Evolutionary conservation across 2,888 invertebrate genomes (phyloP).

Genomic region (Mythimna ferrago): DNA sequence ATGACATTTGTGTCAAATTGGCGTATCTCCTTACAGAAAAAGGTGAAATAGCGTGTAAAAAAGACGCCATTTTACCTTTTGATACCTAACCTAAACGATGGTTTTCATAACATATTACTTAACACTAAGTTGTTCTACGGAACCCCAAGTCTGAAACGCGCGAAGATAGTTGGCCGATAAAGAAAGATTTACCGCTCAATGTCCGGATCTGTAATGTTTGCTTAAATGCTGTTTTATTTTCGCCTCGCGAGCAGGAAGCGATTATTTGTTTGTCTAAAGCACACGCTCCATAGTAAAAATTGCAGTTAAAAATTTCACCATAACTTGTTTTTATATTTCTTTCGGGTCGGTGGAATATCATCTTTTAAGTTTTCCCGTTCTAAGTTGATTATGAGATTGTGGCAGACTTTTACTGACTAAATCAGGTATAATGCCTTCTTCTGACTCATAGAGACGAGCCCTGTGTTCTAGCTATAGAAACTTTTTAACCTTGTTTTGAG

Average conservation of each 20-base stretch:
- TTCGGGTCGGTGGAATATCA: conserved; percentile 1
- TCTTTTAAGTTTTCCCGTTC: no score
- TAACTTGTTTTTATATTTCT: conserved; percentile 40
- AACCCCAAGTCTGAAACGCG: conserved; percentile 52
- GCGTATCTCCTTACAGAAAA: background rate
- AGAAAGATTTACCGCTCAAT: conserved; percentile 71
- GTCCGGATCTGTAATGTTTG: conserved; percentile 64
- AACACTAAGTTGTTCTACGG: conserved; percentile 37
- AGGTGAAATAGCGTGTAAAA: conserved; percentile 7
- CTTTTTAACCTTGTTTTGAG: no score
- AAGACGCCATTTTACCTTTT: background rate
- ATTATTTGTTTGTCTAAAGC: conserved; percentile 56
- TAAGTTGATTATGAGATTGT: no score
- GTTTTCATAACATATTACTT: conserved; percentile 45
- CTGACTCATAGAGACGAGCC: no score
- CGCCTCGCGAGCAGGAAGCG: conserved; percentile 50
- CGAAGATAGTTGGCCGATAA: conserved; percentile 72
- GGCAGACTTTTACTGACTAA: no score
- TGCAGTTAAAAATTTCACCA: conserved; percentile 45
- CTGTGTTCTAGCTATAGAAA: no score
- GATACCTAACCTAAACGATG: conserved; percentile 7
- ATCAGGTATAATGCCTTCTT: no score
- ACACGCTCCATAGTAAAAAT: conserved; percentile 40
- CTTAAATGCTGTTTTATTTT: conserved; percentile 70
- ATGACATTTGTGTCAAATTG: background rate